These are phyloP conservation scores for Drosophila kanekoi DNA, from an alignment of 2,888 invertebrate genomes.

Conservation along the genomic window DNA sequence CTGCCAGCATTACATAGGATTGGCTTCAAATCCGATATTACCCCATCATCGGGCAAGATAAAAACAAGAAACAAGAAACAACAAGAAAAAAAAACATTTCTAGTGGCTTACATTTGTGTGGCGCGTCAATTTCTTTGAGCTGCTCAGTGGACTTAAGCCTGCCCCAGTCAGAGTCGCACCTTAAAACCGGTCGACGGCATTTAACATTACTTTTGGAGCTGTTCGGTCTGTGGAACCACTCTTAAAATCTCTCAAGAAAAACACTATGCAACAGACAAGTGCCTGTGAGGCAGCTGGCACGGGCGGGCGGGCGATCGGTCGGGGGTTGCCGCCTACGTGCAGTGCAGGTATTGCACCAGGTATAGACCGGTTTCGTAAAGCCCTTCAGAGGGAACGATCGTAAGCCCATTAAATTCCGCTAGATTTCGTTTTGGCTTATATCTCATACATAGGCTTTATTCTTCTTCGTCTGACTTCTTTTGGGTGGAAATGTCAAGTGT, in stretches of 20 bases:
- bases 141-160: conserved; percentile 24
- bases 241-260: conserved; percentile 43
- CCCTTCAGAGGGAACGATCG: conserved; percentile 48
- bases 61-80: conserved; percentile 17
- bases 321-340: conserved; percentile 42
- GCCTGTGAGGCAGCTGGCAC: conserved; percentile 31
- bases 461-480: conserved; percentile 4
- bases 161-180: conserved; percentile 61
- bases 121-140: conserved; percentile 63
- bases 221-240: conserved; percentile 25
- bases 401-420: conserved; percentile 27
- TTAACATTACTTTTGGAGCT: conserved; percentile 45
- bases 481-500: conserved; percentile 70
- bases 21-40: conserved; percentile 47
- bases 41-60: conserved; percentile 42
- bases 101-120: conserved; percentile 50
- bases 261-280: conserved; percentile 55
- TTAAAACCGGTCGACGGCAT: conserved; percentile 74
- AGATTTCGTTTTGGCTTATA: conserved; percentile 7
- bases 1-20: conserved; percentile 56
- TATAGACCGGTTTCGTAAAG: conserved; percentile 64
- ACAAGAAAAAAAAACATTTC: conserved; percentile 28
- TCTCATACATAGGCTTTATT: background rate
- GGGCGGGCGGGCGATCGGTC: background rate
- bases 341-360: conserved; percentile 37